A percentile compares a stretch with the other conserved stretches of the same genome.
phyloP scores from a whole-genome alignment of 2,113 vertebrate genomes.

The Sinocyclocheilus anophthalmus region DNA sequence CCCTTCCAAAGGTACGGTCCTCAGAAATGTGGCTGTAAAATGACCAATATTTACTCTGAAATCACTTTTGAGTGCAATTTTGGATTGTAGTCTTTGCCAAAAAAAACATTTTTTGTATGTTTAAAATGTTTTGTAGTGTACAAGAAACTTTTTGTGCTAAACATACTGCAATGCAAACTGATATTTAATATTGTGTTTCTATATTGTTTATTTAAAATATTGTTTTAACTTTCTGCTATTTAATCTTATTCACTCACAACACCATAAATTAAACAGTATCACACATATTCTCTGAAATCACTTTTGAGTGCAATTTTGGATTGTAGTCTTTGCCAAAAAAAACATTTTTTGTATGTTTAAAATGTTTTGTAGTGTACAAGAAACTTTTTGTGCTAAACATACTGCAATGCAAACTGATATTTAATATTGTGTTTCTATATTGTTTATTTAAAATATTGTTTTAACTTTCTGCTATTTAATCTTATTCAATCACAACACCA shows the following conservation, averaged over 20 bases:
- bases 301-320: too few species aligned
- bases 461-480: not conserved
- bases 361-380: not conserved
- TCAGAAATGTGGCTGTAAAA: not conserved
- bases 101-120: not conserved
- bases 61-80: not conserved
- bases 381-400: not conserved
- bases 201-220: not conserved
- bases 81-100: not conserved
- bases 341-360: not conserved
- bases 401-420: not conserved
- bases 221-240: not conserved
- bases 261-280: not conserved
- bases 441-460: not conserved
- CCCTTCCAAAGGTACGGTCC: constrained; percentile 86
- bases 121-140: not conserved
- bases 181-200: not conserved
- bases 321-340: not conserved
- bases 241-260: not conserved
- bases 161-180: not conserved
- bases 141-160: not conserved
- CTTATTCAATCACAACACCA: not conserved
- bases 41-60: not conserved
- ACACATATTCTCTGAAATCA: too few species aligned
- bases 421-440: not conserved